Percentiles rank a stretch among this genome's conserved stretches.
These are phyloP conservation scores for Pipistrellus pygmaeus DNA, from an alignment of 2,797 vertebrate species.

Conservation along the genomic window DNA sequence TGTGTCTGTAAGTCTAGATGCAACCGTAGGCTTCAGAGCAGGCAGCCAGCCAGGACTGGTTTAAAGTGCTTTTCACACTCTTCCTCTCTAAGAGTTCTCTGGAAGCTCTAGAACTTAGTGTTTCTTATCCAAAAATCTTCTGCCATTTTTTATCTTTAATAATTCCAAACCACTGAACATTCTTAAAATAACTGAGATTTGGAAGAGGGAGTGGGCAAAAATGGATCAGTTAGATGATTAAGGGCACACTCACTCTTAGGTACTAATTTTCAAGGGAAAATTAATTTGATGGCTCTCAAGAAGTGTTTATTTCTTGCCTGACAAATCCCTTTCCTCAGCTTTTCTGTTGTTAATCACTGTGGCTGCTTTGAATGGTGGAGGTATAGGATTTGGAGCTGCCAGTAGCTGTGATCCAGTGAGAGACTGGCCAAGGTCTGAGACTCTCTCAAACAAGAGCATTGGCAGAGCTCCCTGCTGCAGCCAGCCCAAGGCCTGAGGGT, in stretches of 20 bases:
- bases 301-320: conserved; percentile 29
- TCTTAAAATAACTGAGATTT: conserved; percentile 73
- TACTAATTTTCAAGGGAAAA: conserved; percentile 55
- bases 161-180: conserved; percentile 76
- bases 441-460: background rate
- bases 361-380: background rate
- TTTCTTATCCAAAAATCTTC: conserved; percentile 74
- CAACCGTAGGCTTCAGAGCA: background rate
- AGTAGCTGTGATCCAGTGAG: background rate
- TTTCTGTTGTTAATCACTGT: conserved; percentile 36
- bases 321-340: background rate
- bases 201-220: conserved; percentile 10
- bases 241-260: background rate
- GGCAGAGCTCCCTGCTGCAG: background rate
- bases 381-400: background rate
- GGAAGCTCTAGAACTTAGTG: conserved; percentile 67
- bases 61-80: conserved; percentile 69
- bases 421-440: background rate
- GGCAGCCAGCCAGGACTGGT: conserved; percentile 62
- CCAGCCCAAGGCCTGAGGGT: background rate
- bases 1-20: background rate
- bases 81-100: conserved; percentile 64
- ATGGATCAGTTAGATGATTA: background rate
- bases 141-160: conserved; percentile 77
- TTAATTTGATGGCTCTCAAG: background rate